Conservation (phyloP, 2,113 vertebrate species). For the Orcinus orca region DNA sequence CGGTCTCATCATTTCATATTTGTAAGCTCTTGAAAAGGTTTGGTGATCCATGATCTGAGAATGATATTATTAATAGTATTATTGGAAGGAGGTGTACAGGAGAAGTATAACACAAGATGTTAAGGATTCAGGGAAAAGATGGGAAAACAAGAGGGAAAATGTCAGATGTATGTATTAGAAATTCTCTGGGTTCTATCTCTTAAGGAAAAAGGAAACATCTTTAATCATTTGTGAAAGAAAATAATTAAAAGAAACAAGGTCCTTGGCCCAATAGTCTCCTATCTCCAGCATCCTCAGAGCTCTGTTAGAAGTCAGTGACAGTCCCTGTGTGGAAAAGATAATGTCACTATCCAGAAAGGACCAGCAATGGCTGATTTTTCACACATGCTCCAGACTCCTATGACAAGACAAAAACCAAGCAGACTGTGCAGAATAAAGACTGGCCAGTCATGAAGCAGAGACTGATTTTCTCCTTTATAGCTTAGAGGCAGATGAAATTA, state of each 20-base stretch:
- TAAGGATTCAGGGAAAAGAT: neutral
- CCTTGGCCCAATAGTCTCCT: neutral
- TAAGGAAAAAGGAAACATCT: neutral
- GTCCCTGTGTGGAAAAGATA: slow-evolving; percentile 13
- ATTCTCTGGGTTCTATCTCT: neutral
- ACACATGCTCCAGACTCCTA: neutral
- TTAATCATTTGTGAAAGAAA: slow-evolving; percentile 45
- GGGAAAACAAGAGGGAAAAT: neutral
- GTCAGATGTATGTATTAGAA: neutral
- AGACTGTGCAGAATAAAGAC: neutral
- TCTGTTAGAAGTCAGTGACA: slow-evolving; percentile 3
- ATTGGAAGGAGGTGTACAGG: neutral
- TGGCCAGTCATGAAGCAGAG: neutral
- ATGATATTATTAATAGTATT: neutral
- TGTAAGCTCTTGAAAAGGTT: neutral
- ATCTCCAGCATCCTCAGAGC: neutral
- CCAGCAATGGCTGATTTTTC: neutral
- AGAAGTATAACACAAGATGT: neutral
- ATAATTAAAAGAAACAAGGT: slow-evolving; percentile 50
- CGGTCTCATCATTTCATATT: neutral
- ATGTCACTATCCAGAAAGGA: neutral
- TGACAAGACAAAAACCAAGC: neutral
- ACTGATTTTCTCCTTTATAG: slow-evolving; percentile 5
- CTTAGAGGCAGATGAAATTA: slow-evolving; percentile 1
- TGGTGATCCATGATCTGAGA: neutral